A percentile compares a stretch with the other conserved stretches of the same genome.
phyloP scores from a whole-genome alignment of 2,113 vertebrate species.

The Oplegnathus fasciatus region DNA sequence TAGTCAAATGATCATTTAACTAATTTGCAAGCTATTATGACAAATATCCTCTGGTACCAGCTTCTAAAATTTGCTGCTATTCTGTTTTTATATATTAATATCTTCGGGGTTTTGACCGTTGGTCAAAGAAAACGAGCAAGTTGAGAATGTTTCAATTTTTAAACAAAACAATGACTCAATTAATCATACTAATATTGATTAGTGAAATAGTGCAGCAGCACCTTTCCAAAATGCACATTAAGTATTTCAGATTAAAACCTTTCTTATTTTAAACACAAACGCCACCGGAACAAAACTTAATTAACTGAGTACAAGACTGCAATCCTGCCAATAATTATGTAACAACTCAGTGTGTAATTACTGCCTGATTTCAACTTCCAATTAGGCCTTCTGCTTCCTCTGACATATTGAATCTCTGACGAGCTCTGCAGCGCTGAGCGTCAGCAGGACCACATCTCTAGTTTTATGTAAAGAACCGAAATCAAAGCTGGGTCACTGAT shows the following conservation, averaged over 20 bases:
- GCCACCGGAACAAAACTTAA: background rate
- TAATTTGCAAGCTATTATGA: background rate
- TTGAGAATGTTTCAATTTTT: background rate
- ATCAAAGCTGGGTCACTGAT: slow-evolving; percentile 39
- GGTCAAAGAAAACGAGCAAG: background rate
- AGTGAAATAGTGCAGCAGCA: no score
- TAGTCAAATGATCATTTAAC: no score
- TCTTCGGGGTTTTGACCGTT: background rate
- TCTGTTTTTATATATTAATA: background rate
- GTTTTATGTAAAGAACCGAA: slow-evolving; percentile 5
- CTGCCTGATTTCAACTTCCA: background rate
- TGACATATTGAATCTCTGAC: background rate
- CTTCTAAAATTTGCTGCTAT: background rate
- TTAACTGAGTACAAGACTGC: background rate
- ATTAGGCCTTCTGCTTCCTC: background rate
- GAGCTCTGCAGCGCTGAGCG: background rate
- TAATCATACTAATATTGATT: no score
- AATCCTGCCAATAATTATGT: background rate
- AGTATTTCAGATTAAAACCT: background rate
- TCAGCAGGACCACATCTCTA: background rate
- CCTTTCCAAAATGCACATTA: background rate
- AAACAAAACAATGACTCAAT: background rate
- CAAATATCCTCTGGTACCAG: background rate
- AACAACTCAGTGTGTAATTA: slow-evolving; percentile 2
- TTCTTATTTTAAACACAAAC: background rate